Conservation (phyloP, 2,113 vertebrate genomes). For the Pongo abelii region DNA sequence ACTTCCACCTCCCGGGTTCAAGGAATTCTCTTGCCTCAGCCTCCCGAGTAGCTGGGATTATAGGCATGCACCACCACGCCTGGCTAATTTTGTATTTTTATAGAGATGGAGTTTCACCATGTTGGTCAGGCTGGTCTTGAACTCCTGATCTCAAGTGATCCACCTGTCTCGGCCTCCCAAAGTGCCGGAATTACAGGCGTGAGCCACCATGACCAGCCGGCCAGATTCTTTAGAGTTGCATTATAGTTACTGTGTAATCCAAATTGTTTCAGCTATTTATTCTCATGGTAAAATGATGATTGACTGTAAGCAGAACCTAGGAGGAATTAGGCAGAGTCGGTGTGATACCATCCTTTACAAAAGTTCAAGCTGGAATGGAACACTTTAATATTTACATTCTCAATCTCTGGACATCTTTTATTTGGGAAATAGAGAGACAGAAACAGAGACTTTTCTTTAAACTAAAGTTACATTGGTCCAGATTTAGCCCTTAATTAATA, state of each 20-base stretch:
- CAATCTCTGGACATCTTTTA: background rate
- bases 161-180: too few relatives aligned
- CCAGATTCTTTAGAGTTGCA: background rate
- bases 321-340: background rate
- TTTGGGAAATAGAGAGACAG: background rate
- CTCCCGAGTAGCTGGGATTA: too few relatives aligned
- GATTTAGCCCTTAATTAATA: slow-evolving; percentile 53
- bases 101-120: too few relatives aligned
- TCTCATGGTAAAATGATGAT: background rate
- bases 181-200: too few relatives aligned
- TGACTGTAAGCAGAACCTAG: background rate
- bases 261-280: slow-evolving; percentile 3
- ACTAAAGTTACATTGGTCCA: slow-evolving; percentile 50
- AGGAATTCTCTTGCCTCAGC: too few relatives aligned
- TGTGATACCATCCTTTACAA: background rate
- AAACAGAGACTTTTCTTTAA: slow-evolving; percentile 41
- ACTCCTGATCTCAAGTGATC: too few relatives aligned
- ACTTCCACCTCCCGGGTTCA: too few relatives aligned
- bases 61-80: too few relatives aligned
- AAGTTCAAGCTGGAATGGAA: background rate
- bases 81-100: too few relatives aligned
- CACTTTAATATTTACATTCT: background rate
- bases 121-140: too few relatives aligned
- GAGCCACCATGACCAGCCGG: too few relatives aligned
- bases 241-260: background rate